Evolutionary conservation across 2,113 vertebrate genomes (phyloP), one percentile per base, ranked within the genome.

Genomic region (Podilymbus podiceps): DNA sequence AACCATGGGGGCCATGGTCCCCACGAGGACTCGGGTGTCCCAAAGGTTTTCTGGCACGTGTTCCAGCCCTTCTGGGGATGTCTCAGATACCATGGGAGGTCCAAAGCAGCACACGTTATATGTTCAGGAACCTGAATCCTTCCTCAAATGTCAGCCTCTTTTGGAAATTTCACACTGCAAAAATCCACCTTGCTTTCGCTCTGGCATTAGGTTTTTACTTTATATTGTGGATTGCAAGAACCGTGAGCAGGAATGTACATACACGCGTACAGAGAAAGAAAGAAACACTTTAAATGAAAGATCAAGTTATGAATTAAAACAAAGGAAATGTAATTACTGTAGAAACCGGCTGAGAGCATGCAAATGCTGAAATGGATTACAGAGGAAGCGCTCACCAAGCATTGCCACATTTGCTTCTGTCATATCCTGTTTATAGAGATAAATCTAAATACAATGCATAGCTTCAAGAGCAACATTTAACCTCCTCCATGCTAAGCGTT

Each of bases 251-350:
- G 44, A 73, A 78, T 38, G 35, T 15, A 30, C 42, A 50, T 3
- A n/a, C 40, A 18, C 12, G 9, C 1, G 2, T 28, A 52, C 2
- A 10, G 49, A 17, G 46, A 38, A 74, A 67, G 30, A 64, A 77
- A 83, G 46, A 69, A 92, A 79, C 11, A 5, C 27, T 87, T 59
- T 20, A 87, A 73, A 72, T 58, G 67, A 93, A 97, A n/a, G 79
- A 88, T 63, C 67, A 50, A 47, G 55, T 89, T 72, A 87, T 79
- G 95, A 97, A 97, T 94, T 75, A 90, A 96, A 95, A 76, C 87
- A 85, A 80, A 50, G 73, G 91, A 97, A 95, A 91, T 46, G 33
- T 91, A 90, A 96, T 96, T 91, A 80, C 60, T 17, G 13, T 4
- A 46, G 83, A 91, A 97, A 53, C 79, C 90, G 49, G 81, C 56